Base-by-base conservation (phyloP, 2,888 invertebrate genomes). In the Furcula furcula region DNA sequence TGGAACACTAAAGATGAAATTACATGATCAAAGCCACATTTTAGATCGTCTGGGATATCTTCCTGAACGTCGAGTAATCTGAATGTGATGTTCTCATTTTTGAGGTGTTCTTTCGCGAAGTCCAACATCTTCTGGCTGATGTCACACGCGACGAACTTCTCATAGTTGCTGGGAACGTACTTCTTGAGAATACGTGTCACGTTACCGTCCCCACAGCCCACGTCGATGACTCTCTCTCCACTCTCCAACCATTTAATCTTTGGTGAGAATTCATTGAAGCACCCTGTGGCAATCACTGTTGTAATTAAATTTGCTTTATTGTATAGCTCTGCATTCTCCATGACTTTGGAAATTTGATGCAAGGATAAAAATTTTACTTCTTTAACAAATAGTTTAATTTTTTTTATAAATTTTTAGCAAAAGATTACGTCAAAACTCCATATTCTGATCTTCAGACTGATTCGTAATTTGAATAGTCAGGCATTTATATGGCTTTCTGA, bases 191-290 rank as follows among this genome's bases (percentile, higher is more conserved):
- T 46, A 12, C 92, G 90, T 11, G 25, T 31, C 11, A 94, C 92
- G 57, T 91, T 90, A 0, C 94, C 94, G 14, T 93, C 91, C 0
- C 94, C 94, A 39, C 92, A 93, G 1, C 94, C 94, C 12, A 94
- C 88, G 55, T 38, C 25, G 5, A 93, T 53, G 16, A 92, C 62
- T 2, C 69, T 65, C 26, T 71, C 66, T 2, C 13, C 13, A 34
- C 83, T 76, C 4, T 65, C 47, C 30, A 80, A 77, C 91, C 91
- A 92, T 34, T 87, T 76, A 23, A 93, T 71, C 40, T 83, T 67
- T n/a, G 77, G 71, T 7, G 89, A 72, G 63, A 91, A 93, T 55
- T 93, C 91, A 10, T 92, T 88, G 26, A 94, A 67, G 2, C 93
- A 89, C 37, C 91, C 89, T 2, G 81, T 68, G 6, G 69, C 65